Base-by-base conservation (phyloP, 2,113 vertebrate species). In the Hystrix cristata region DNA sequence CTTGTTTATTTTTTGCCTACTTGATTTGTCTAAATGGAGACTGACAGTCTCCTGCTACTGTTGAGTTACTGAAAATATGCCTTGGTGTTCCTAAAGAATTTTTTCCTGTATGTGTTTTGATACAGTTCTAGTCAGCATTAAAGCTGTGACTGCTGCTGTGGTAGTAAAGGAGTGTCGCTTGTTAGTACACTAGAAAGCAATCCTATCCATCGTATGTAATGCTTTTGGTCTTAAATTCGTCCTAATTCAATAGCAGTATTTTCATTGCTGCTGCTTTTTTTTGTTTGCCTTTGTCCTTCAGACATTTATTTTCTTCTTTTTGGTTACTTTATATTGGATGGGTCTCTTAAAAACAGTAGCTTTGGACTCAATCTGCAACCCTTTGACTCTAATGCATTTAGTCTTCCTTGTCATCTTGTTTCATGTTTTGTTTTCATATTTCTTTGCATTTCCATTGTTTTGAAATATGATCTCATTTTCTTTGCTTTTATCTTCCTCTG, bases 401-500 rank as follows among this genome's bases (percentile, higher is more conserved):
- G 3, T 95, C 46, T 69, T 78, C 64, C 74, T 91, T 95, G 29
- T 80, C 51, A 79, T 96, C 62, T 82, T 92, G 71, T 88, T 95
- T 90, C 69, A 60, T 80, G 90, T 96, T 93, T 81, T 74, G 78
- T 96, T 96, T 91, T 67, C 14, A 57, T 79, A 79, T 82, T 82
- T 90, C 78, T 90, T 84, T 95, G 71, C 7, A 21, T 94, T 96
- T 87, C 60, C 59, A 62, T 95, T 93, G 48, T 95, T 97, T 97
- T 93, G 86, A 97, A 94, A 83, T 81, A 78, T 79, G 79, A 69
- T 81, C 81, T 95, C 48, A 87, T 97, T 97, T 97, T 90, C 67
- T 89, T 92, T 96, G 80, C 94, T 94, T 96, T 96, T 51, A 65
- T 91, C 82, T 96, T 94, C 27, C 53, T 96, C 91, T 29, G 10